Conservation (phyloP, 2,797 vertebrate species). For the Mormyrops boulengeri region DNA sequence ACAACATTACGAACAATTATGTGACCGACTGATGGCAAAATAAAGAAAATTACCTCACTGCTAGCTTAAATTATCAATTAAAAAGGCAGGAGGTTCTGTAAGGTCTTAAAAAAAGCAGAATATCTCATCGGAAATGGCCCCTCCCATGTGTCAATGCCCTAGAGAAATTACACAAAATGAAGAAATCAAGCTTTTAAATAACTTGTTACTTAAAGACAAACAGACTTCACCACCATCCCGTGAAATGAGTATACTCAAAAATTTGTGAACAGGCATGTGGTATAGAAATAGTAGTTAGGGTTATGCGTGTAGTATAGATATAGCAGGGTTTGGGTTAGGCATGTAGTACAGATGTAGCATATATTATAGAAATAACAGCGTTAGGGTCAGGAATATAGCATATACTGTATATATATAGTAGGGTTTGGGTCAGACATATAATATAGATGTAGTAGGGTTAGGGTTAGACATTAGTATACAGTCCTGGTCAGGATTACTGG, state of each 20-base stretch:
- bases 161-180: background rate
- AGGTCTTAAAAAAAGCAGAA: background rate
- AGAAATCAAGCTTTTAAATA: background rate
- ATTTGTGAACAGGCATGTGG: background rate
- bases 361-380: background rate
- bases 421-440: background rate
- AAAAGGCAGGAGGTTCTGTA: background rate
- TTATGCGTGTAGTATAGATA: background rate
- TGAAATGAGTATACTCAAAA: background rate
- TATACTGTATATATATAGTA: too few species aligned
- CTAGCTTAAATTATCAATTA: background rate
- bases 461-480: too few species aligned
- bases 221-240: background rate
- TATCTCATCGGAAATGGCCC: background rate
- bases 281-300: background rate
- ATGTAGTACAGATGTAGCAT: background rate
- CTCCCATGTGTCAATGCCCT: background rate
- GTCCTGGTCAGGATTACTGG: background rate
- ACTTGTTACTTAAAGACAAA: background rate
- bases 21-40: background rate
- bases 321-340: background rate
- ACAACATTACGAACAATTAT: background rate
- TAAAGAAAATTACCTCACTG: conserved; percentile 4
- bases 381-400: background rate
- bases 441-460: background rate